Base-by-base conservation (phyloP, 2,888 invertebrate species). In the Erebia aethiops region DNA sequence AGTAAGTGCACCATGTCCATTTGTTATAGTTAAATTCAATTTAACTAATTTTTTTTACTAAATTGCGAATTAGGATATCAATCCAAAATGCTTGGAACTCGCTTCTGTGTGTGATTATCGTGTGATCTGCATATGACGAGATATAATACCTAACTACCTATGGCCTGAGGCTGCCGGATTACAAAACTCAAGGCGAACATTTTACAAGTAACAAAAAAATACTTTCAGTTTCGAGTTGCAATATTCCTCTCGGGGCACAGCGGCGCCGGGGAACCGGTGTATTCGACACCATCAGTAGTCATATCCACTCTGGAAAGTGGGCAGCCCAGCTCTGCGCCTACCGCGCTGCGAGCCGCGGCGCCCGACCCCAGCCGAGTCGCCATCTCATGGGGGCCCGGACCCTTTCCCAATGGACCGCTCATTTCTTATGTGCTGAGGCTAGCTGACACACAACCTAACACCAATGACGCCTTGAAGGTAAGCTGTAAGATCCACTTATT, bases 301-400 rank as follows among this genome's bases (percentile, higher is more conserved):
- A 97, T 97, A 79, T 95, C 96, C 72, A 97, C 97, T 0, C 87
- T 95, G 56, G 95, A 97, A 7, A 95, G 94, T 71, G 97, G 97
- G 51, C 94, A 95, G 65, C 97, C 98, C 14, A 94, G 95, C 77
- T 98, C 97, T 0, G 94, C 96, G 35, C 97, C 98, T 8, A 91
- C 94, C 73, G 95, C 97, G 75, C 95, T 97, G 77, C 94, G 96
- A 77, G 96, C 97, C 21, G 95, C 96, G 70, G 95, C 98, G 4
- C 95, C 98, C 69, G 98, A 98, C 87, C 95, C 97, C 66, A 95
- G 96, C 78, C 95, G 98, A 78, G 96, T 98, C 74, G 97, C 97
- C 75, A 95, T 98, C 73, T 97, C 96, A 79, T 98, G 98, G 98
- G 96, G 96, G 85, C 96, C 97, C 16, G 98, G 98, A 16, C 95